A percentile compares a stretch with the other conserved stretches of the same genome.
Evolutionary conservation across 1,140 invertebrate genomes (phyloP).

Genomic region (Idris sp.): DNA sequence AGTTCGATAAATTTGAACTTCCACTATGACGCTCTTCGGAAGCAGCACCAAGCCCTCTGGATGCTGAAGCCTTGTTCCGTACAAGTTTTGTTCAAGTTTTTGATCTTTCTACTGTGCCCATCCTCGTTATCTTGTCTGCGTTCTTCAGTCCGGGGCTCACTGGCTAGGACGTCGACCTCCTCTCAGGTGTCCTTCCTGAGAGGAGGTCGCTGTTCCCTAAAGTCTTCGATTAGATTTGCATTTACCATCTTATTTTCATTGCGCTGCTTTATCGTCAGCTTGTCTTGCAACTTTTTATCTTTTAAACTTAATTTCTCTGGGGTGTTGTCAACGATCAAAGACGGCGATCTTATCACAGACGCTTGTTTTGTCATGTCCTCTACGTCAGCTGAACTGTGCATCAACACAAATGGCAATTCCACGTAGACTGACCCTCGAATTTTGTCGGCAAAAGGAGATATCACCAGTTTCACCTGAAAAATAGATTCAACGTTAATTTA

Average conservation of each 20-base stretch:
- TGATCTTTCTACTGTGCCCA: constrained; percentile 55
- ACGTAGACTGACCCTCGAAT: constrained; percentile 88
- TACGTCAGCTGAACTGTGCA: constrained; percentile 78
- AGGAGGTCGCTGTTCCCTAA: constrained; percentile 32
- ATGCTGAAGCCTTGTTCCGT: constrained; percentile 49
- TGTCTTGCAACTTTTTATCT: constrained; percentile 5
- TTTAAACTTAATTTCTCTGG: constrained; percentile 27
- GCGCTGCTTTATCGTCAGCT: constrained; percentile 7
- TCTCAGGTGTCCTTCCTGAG: constrained; percentile 68
- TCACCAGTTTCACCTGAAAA: constrained; percentile 83
- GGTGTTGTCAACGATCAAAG: constrained; percentile 39
- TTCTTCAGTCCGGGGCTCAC: constrained; percentile 41
- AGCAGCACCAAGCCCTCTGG: constrained; percentile 56
- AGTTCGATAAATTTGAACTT: no score
- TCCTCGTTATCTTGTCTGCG: constrained; percentile 60
- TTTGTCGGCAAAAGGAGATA: constrained; percentile 85
- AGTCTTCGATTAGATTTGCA: constrained; percentile 71
- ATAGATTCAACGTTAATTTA: no score
- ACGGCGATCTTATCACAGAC: constrained; percentile 23
- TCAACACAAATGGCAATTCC: constrained; percentile 88
- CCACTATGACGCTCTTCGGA: constrained; percentile 48
- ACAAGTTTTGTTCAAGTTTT: constrained; percentile 60
- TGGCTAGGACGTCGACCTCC: constrained; percentile 64
- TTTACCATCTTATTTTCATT: constrained; percentile 61
- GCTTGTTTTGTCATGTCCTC: constrained; percentile 66